Evolutionary conservation across 2,797 vertebrate genomes (phyloP), one percentile per base, ranked within the genome.

Genomic region (Brachyalestes nurse): DNA sequence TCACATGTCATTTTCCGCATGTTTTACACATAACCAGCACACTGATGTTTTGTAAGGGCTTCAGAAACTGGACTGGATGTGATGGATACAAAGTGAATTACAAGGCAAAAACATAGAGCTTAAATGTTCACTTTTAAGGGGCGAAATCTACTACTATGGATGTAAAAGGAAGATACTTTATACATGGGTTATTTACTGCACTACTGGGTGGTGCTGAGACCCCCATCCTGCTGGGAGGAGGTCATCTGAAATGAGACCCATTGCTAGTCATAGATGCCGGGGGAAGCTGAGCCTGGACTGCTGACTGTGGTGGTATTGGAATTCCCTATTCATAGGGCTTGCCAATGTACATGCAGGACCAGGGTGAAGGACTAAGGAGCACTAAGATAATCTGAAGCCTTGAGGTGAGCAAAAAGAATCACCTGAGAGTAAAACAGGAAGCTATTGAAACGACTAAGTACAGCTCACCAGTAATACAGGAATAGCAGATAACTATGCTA

Each of bases 321-420:
- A 87, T 84, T 84, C 88, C 91, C 92, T 93, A 93, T 93, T 93
- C 92, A 93, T 91, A 92, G 92, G 84, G 83, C 55, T 73, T 66
- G 71, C 65, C 72, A 74, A 51, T 75, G 21, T 74, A 87, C 75
- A 72, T 86, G 67, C 74, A 86, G 72, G 67, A 67, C 49, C 57
- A 42, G 66, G 55, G 17, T 17, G 34, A 38, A 28, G 23, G 78
- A 45, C 64, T 82, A 51, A 62, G 77, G 6, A 47, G 77, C 1
- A 21, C 51, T 75, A 34, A 40, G 19, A 61, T 61, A 6, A 13
- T 34, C 34, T 19, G 23, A 80, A 80, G 14, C 7, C 34, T 72
- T 53, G 14, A 34, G 28, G 28, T 62, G 60, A 34, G 25, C 25
- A 40, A 65, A 34, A 65, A 34, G 23, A 34, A 62, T 12, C 60